Base-by-base conservation (phyloP, 1,140 invertebrate genomes). In the Eumeta japonica region DNA sequence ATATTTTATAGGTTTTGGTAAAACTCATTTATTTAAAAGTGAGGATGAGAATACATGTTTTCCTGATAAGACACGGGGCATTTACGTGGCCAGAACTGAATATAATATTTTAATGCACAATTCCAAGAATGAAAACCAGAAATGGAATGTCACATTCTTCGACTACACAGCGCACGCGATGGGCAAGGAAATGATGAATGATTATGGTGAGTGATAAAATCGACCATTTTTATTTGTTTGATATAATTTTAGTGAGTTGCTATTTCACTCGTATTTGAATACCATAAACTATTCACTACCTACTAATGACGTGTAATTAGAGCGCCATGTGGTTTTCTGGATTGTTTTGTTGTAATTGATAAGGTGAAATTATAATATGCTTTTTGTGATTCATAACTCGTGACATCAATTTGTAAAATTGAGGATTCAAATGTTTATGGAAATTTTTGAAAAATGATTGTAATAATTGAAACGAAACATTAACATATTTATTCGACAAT, bases 91-190 rank as follows among this genome's bases (percentile, higher is more conserved):
- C 1, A 80, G 92, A 43, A 94, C 93, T 9, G 93, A 97, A 60
- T 98, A 97, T 62, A 92, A 89, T 35, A 87, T 98, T 19, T 85
- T 92, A 46, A 97, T 98, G 92, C 87, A 91, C 45, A 94, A 98
- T 58, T 84, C 84, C 4, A 85, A 88, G 48, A 83, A 87, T 50
- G 71, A 74, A 19, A 77, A 81, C 46, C 74, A 75, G 14, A 86
- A 88, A 61, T 98, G 94, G 94, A 98, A 98, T 79, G 88, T 97
- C 9, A 97, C 94, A 0, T 98, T 92, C 66, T 90, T 86, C 56
- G 89, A 92, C 73, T 93, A 93, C 68, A 84, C 89, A 1, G 84
- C 89, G 10, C 79, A 82, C 28, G 82, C 83, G 34, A 87, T 91
- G 79, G 82, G 80, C 14, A 79, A 82, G 37, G 85, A 92, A 50